A percentile compares a stretch with the other conserved stretches of the same genome.
phyloP scores from a whole-genome alignment of 2,888 invertebrate genomes.

The Macrophya alboannulata region DNA sequence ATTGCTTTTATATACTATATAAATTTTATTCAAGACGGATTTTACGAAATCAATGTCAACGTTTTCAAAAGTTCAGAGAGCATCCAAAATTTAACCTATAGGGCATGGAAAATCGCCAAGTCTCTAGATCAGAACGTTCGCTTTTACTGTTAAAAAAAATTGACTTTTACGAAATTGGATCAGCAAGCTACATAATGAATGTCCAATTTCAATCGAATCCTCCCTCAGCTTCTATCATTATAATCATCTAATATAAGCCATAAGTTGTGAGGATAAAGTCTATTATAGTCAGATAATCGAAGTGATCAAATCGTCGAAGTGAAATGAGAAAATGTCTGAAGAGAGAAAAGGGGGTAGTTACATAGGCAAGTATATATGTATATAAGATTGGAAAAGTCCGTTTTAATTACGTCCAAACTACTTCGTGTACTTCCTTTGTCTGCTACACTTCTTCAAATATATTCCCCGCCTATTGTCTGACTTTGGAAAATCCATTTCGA shows the following conservation, averaged over 20 bases:
- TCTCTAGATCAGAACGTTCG: no score
- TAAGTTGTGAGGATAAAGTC: background rate
- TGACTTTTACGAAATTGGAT: background rate
- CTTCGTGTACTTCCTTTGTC: slow-evolving; percentile 25
- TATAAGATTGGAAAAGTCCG: slow-evolving; percentile 48
- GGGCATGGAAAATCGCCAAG: no score
- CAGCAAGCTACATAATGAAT: no score
- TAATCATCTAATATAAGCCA: background rate
- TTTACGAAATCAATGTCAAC: background rate
- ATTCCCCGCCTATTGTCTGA: background rate
- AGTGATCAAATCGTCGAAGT: slow-evolving; percentile 27
- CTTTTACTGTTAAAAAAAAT: no score
- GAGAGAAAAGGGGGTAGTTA: background rate
- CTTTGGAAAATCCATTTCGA: background rate
- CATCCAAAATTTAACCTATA: no score
- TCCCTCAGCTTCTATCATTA: background rate
- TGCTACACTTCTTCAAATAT: slow-evolving; percentile 2
- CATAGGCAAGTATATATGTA: no score
- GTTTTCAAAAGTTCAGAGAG: background rate
- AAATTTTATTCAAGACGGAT: background rate
- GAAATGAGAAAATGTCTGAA: slow-evolving; percentile 31
- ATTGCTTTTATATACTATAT: background rate
- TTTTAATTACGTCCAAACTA: slow-evolving; percentile 48
- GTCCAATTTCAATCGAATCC: background rate
- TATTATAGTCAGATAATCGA: background rate